These are phyloP conservation scores for Mellivora capensis DNA, from an alignment of 2,113 vertebrate genomes.

Conservation along the genomic window DNA sequence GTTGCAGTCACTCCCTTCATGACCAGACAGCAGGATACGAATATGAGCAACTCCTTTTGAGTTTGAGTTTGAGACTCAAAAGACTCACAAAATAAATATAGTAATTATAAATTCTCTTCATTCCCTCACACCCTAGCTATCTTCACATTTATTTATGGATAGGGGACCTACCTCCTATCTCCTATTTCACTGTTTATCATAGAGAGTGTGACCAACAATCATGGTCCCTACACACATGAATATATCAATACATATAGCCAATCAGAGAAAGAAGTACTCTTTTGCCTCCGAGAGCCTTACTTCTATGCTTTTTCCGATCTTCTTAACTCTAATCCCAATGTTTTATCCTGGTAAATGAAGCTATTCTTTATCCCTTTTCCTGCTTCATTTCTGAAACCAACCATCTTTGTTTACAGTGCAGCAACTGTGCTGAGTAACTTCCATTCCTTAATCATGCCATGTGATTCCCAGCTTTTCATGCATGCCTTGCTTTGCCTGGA, in stretches of 20 bases:
- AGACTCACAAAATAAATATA: background rate
- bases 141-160: background rate
- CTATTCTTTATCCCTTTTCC: background rate
- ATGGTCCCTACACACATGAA: background rate
- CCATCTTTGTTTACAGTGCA: background rate
- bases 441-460: background rate
- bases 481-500: background rate
- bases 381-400: background rate
- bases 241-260: background rate
- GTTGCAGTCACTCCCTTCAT: background rate
- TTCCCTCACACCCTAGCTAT: background rate
- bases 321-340: background rate
- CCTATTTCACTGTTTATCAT: background rate
- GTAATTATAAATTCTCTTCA: background rate
- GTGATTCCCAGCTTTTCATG: background rate
- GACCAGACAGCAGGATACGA: background rate
- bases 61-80: background rate
- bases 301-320: background rate
- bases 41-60: background rate
- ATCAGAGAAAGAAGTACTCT: background rate
- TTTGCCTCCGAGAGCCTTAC: background rate
- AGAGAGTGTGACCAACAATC: background rate
- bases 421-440: background rate
- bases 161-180: background rate
- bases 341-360: background rate